A percentile compares a stretch with the other conserved stretches of the same genome.
These are phyloP conservation scores for roundworm (Caenorhabditis elegans) DNA, from an alignment of 1,140 invertebrate genomes.

Conservation along the genomic window DNA sequence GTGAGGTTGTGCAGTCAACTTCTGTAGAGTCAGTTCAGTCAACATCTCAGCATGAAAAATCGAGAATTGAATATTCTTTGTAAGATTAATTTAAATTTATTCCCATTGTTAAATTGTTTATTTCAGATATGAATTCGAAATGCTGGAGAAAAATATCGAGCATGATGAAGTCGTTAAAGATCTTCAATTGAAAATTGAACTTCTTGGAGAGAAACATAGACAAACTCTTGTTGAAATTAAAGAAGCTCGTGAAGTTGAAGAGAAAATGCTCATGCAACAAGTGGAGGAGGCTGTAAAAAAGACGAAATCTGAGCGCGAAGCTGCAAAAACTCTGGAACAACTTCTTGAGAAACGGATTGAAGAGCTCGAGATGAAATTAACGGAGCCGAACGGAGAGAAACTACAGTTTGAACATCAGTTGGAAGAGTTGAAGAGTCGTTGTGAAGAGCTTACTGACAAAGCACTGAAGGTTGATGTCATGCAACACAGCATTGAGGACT, in stretches of 20 bases:
- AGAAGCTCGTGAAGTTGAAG: neutral
- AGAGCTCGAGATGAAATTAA: neutral
- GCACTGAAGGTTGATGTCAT: neutral
- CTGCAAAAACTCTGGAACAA: neutral
- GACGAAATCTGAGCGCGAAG: neutral
- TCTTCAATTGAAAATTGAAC: neutral
- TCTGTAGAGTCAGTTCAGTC: too few relatives aligned
- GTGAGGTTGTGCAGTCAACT: too few relatives aligned
- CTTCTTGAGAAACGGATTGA: neutral
- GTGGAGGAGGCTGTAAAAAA: neutral
- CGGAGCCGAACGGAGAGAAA: neutral
- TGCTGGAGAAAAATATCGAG: slow-evolving; percentile 33
- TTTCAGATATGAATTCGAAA: slow-evolving; percentile 18
- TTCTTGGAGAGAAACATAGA: neutral
- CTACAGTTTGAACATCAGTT: neutral
- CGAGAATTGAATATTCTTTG: too few relatives aligned
- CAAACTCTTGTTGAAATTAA: neutral
- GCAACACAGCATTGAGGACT: neutral
- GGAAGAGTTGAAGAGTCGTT: neutral
- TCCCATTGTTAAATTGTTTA: too few relatives aligned
- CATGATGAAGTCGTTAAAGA: neutral
- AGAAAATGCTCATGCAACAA: slow-evolving; percentile 2
- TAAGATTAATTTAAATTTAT: too few relatives aligned
- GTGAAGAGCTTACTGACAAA: neutral
- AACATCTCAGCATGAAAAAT: too few relatives aligned